These are phyloP conservation scores for Escarpia spicata DNA, from an alignment of 2,888 invertebrate species.

Conservation along the genomic window DNA sequence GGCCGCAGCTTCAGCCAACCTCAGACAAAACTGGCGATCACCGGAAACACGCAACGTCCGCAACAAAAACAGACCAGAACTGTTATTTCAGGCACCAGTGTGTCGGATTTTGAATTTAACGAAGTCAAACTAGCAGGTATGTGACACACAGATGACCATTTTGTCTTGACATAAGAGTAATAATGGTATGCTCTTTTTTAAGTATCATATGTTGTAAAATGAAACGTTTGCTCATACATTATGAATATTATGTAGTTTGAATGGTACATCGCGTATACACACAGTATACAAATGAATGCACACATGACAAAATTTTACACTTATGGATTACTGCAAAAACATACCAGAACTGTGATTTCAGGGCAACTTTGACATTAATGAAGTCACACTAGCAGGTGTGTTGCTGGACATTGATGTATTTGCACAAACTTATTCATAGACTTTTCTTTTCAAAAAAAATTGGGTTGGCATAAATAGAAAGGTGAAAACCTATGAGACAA, in stretches of 20 bases:
- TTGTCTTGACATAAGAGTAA: neutral
- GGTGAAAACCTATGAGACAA: too few relatives aligned
- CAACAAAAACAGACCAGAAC: slow-evolving; percentile 46
- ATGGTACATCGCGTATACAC: too few relatives aligned
- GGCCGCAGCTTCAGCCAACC: slow-evolving; percentile 30
- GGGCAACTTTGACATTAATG: too few relatives aligned
- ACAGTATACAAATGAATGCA: too few relatives aligned
- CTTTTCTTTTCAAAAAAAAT: too few relatives aligned
- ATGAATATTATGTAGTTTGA: neutral
- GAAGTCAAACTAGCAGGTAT: slow-evolving; percentile 45
- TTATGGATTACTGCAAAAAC: too few relatives aligned
- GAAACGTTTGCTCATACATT: neutral
- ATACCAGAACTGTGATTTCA: too few relatives aligned
- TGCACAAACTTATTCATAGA: too few relatives aligned
- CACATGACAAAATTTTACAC: too few relatives aligned
- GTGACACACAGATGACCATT: neutral
- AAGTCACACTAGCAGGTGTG: too few relatives aligned
- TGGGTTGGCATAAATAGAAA: too few relatives aligned
- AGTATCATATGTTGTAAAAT: neutral
- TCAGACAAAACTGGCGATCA: slow-evolving; percentile 39
- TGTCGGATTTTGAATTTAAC: slow-evolving; percentile 44
- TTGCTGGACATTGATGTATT: too few relatives aligned
- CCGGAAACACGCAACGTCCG: slow-evolving; percentile 43
- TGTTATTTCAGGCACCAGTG: slow-evolving; percentile 40
- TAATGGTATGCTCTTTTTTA: neutral